phyloP scores from a whole-genome alignment of 2,113 vertebrate species.

The Trichechus manatus region DNA sequence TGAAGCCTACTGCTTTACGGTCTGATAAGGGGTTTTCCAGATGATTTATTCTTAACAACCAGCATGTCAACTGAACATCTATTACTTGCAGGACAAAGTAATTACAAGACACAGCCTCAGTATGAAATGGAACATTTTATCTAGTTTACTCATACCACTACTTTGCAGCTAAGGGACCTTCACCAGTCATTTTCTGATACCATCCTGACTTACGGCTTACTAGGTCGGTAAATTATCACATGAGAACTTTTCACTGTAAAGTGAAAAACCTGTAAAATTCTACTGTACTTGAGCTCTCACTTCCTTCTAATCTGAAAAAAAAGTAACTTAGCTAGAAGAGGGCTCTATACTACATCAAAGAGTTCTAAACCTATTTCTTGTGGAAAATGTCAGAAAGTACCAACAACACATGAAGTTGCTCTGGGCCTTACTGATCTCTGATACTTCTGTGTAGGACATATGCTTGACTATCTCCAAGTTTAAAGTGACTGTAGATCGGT shows the following conservation, averaged over 20 bases:
- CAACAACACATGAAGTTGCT: background rate
- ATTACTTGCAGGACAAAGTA: conserved; percentile 26
- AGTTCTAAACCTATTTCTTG: background rate
- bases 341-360: background rate
- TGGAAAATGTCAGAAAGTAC: background rate
- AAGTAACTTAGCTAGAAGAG: background rate
- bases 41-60: conserved; percentile 23
- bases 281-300: background rate
- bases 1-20: background rate
- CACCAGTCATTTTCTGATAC: background rate
- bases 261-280: conserved; percentile 4
- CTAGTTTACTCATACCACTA: background rate
- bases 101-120: background rate
- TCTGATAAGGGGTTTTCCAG: background rate
- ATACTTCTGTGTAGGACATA: background rate
- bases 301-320: background rate
- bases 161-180: background rate
- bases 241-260: background rate
- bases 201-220: background rate
- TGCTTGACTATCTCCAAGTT: background rate
- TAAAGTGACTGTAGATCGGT: background rate
- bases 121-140: background rate
- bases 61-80: background rate
- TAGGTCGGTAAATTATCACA: background rate
- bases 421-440: background rate